Evolutionary conservation across 2,797 vertebrate genomes (phyloP), one percentile per base, ranked within the genome.

Genomic region (Babyrousa celebensis): DNA sequence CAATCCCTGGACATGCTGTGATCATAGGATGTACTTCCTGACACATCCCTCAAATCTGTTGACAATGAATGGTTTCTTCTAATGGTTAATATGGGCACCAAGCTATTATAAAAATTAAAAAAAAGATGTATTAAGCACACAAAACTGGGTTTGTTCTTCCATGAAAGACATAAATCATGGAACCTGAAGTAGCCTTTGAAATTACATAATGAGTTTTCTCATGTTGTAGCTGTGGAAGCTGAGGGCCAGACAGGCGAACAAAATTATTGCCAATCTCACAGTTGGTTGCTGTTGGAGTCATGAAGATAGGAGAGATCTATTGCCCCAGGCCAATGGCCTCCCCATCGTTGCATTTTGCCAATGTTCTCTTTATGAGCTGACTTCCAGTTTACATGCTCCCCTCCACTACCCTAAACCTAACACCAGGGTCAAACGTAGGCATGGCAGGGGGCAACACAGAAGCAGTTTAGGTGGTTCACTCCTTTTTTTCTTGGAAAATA

Each of bases 171-270:
- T 70, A 56, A 62, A 70, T 72, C 1, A 32, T 54, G 58, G 75
- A 79, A 60, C 11, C n/a, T 48, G 58, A 93, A 86, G 62, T 18
- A 79, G 74, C 48, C 32, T 80, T 97, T 77, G 12, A 20, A 85
- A 8, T 48, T 85, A 48, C 12, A 15, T 23, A 62, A 23, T 20
- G 7, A 65, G 36, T 11, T 93, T 65, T 52, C 40, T 84, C 60
- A 56, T 7, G 6, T 56, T 87, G 12, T 56, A 62, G 27, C 17
- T 25, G n/a, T 79, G 63, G 29, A 94, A 74, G 83, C 1, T 23
- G 27, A 74, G 6, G n/a, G 48, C 5, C 10, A 63, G 18, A 18
- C 18, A 88, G 27, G 25, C n/a, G 32, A 95, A 54, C 21, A 67
- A 63, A 82, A 27, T 82, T 65, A 48, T 1, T 17, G 5, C 18